Conservation (phyloP, 2,888 invertebrate species). For the Caenorhabditis becei region DNA sequence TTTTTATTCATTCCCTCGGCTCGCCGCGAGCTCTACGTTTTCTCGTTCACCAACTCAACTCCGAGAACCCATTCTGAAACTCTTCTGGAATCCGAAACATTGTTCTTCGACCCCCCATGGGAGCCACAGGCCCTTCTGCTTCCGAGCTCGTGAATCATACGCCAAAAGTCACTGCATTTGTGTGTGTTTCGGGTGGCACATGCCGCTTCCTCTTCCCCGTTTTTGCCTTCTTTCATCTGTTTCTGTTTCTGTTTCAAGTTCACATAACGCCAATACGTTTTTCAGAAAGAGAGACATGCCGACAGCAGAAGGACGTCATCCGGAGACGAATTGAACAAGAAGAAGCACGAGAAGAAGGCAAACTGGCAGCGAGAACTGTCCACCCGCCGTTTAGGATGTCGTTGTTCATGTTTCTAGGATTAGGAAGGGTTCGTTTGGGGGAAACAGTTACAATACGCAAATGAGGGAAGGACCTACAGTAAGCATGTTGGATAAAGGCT, state of each 20-base stretch:
- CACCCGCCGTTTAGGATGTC: constrained; percentile 42
- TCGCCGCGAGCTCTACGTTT: background rate
- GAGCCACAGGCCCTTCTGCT: background rate
- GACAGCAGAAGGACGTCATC: background rate
- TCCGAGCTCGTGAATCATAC: constrained; percentile 46
- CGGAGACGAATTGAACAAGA: background rate
- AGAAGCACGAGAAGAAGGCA: no score
- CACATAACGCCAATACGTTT: background rate
- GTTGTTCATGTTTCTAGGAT: constrained; percentile 44
- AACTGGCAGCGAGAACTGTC: constrained; percentile 29
- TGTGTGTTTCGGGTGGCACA: constrained; percentile 1
- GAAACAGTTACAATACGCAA: no score
- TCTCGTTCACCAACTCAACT: no score
- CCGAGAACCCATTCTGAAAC: constrained; percentile 12
- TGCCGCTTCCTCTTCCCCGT: constrained; percentile 11
- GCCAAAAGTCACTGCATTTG: constrained; percentile 56
- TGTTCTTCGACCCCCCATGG: background rate
- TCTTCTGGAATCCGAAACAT: background rate
- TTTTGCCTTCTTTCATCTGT: background rate
- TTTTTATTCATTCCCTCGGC: background rate
- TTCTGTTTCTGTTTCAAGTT: constrained; percentile 7
- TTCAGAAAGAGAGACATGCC: constrained; percentile 11
- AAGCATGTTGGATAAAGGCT: no score
- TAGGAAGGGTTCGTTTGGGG: constrained; percentile 36
- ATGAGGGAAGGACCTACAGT: no score